Base-by-base conservation (phyloP, 1,140 invertebrate genomes). In the Forficula auricularia region DNA sequence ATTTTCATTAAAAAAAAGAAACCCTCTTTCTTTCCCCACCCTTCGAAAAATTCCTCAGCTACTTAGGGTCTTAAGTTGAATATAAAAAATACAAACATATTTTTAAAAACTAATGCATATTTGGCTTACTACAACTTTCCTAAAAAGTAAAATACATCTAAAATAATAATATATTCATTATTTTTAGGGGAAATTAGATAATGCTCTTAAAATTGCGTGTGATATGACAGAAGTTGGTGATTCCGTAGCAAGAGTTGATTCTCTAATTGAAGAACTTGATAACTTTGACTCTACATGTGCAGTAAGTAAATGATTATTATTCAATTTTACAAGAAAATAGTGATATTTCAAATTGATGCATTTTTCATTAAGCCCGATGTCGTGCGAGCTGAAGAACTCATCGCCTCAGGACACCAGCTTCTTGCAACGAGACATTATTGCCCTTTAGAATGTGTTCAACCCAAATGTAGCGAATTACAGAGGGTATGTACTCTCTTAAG, bases 381-480 rank as follows among this genome's bases (percentile, higher is more conserved):
- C 45, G 75, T 84, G 47, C 71, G 75, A 50, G 80, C 82, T 18
- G 75, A 82, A 47, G 72, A 82, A 54, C 75, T 89, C 45, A 76
- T 83, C 51, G 68, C 72, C 36, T 73, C 72, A 40, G 82, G 78
- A 40, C 74, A 77, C 50, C 75, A 78, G 48, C 61, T 92, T 48
- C 73, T 90, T 45, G 71, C 75, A 47, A 79, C 79, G 33, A 75
- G 73, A 34, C 75, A 78, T 55, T 74, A 77, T 40, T 80, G 75
- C 56, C 75, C 79, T 38, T 68, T 85, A 14, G 85, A 89, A 57
- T 79, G 79, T 44, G 78, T 95, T 16, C 75, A 87, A 54, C 89
- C 90, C 15, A 94, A 94, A 64, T 94, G 88, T 57, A 77, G 83
- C 43, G 90, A 96, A 60, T 60, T 95, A 46, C 73, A 81, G 49